phyloP scores from a whole-genome alignment of 92 coral and sea anemone species.

The Porites evermanni region DNA sequence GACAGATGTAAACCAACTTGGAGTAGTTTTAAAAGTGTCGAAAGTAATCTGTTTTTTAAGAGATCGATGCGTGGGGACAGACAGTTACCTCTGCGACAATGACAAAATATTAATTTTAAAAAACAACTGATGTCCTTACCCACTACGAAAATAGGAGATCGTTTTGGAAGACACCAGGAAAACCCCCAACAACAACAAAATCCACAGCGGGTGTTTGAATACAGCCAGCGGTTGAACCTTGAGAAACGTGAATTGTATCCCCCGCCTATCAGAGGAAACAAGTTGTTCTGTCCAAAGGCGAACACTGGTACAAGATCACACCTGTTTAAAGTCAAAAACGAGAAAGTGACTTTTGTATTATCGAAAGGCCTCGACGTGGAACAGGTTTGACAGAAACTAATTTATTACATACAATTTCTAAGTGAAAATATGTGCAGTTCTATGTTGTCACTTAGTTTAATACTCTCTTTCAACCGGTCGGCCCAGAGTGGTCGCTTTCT shows the following conservation, averaged over 20 bases:
- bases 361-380: background rate
- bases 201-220: slow-evolving; percentile 36
- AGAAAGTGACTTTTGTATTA: background rate
- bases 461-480: too few species aligned
- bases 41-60: too few species aligned
- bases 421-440: too few species aligned
- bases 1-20: too few species aligned
- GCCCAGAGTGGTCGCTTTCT: too few species aligned
- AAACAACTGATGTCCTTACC: slow-evolving; percentile 38
- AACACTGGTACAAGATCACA: slow-evolving; percentile 79
- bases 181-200: slow-evolving; percentile 48
- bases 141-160: slow-evolving; percentile 72
- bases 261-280: slow-evolving; percentile 42
- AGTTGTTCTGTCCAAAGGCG: slow-evolving; percentile 79
- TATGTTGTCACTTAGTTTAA: too few species aligned
- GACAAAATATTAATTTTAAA: background rate
- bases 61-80: too few species aligned
- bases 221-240: slow-evolving; percentile 38
- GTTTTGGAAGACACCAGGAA: slow-evolving; percentile 49
- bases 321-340: slow-evolving; percentile 21
- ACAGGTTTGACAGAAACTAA: background rate
- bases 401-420: too few species aligned
- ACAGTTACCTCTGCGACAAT: too few species aligned
- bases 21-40: too few species aligned
- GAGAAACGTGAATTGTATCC: slow-evolving; percentile 47